phyloP scores from a whole-genome alignment of 1,140 invertebrate genomes.

The Trichonephila clavipes region DNA sequence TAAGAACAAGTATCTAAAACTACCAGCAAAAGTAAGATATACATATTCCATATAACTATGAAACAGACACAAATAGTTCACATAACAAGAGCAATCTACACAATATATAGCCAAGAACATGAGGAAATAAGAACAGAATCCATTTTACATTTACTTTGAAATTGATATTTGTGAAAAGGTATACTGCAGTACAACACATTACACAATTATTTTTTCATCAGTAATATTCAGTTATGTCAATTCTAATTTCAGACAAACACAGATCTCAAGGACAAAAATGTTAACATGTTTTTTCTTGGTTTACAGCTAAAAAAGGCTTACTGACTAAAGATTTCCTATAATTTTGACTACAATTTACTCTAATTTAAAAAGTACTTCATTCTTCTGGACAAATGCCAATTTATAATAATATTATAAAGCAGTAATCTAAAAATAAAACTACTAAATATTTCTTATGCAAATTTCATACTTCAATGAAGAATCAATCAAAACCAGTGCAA shows the following conservation, averaged over 20 bases:
- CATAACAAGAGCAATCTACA: not conserved
- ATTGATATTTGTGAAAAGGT: not conserved
- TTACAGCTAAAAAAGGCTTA: not conserved
- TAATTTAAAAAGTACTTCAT: not conserved
- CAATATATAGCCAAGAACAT: not conserved
- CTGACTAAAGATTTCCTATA: not conserved
- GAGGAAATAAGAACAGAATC: not conserved
- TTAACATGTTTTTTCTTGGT: not conserved
- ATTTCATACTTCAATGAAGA: too few species aligned
- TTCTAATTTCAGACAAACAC: not conserved
- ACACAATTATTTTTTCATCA: not conserved
- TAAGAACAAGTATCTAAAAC: constrained; percentile 8
- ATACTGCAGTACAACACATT: not conserved
- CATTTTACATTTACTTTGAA: not conserved
- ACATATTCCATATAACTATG: not conserved
- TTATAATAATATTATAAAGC: too few species aligned
- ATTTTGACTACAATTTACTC: not conserved
- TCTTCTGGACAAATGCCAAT: not conserved
- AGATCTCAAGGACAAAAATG: not conserved
- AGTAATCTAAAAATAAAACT: too few species aligned
- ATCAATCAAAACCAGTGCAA: too few species aligned
- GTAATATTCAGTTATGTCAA: not conserved
- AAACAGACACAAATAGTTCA: not conserved
- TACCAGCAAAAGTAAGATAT: constrained; percentile 13
- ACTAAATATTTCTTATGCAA: too few species aligned